Percentiles rank a stretch among this genome's conserved stretches.
Conservation (phyloP, 2,797 vertebrate genomes). For the Gallinago stenura region DNA sequence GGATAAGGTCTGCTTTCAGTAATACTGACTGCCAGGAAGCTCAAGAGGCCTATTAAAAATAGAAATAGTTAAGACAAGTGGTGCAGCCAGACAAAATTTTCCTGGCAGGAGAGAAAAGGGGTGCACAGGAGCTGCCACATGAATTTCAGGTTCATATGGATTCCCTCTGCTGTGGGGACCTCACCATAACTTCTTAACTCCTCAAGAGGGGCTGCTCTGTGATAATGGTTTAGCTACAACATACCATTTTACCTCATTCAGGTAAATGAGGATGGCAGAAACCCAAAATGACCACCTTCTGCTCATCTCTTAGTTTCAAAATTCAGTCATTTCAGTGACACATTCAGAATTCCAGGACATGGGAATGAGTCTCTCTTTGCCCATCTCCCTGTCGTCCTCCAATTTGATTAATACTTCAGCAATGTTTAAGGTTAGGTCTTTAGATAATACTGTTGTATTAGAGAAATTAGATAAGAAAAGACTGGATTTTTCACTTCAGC, state of each 20-base stretch:
- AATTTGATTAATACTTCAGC: background rate
- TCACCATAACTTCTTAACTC: background rate
- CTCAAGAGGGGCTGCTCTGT: background rate
- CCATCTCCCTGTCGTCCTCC: background rate
- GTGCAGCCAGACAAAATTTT: background rate
- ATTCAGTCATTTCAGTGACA: background rate
- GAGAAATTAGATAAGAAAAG: background rate
- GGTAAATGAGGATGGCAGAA: background rate
- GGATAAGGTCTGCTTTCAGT: background rate
- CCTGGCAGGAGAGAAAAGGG: background rate
- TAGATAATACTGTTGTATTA: background rate
- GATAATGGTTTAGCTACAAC: background rate
- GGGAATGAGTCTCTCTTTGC: background rate
- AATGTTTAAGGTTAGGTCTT: background rate
- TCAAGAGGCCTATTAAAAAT: conserved; percentile 23
- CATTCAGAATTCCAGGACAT: background rate
- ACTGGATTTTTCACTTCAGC: background rate
- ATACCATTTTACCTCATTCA: background rate
- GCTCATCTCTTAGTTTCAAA: background rate
- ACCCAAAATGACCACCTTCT: background rate
- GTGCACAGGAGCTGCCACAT: background rate
- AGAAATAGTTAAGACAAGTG: conserved; percentile 31
- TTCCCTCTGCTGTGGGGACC: background rate
- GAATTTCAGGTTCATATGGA: background rate
- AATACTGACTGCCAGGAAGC: background rate